Base-by-base conservation (phyloP, 2,888 invertebrate genomes). In the Chorisops tibialis region DNA sequence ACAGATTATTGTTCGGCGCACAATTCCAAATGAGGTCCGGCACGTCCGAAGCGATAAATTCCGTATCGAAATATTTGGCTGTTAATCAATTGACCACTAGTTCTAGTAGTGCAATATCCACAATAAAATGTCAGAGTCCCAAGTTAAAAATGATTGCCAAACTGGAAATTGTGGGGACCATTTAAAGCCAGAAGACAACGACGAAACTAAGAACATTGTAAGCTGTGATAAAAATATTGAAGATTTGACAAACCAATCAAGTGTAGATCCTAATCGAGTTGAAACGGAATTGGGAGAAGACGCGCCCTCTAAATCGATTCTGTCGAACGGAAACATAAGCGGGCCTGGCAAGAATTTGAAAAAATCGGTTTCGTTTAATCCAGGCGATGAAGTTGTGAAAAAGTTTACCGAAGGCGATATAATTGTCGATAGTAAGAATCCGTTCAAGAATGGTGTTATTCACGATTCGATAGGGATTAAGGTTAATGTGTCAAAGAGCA, bases 401-500 rank as follows among this genome's bases (percentile, higher is more conserved):
- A 79, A 79, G 60, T 79, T 79, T 62, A 75, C 72, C 16, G 70
- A 70, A 0, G 79, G 78, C 2, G 76, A 77, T 52, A 74, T 77
- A 3, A 79, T 79, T 39, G 71, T 77, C 9, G 78, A 79, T 66
- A 74, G 77, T 43, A 69, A 74, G 66, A 79, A 79, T 71, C 79
- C 78, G 1, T 79, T 79, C 51, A 76, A 74, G 62, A 68, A 67
- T 39, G 67, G 66, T 12, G 9, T 50, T 11, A 11, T 52, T 19
- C 66, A 21, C 68, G 68, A 30, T 30, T 39, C 11, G 2, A 3
- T 24, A 5, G 47, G 35, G 24, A 18, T 16, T 37, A 38, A 37
- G 47, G 47, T 43, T 11, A 22, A 59, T 30, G 35, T 51, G 16
- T 24, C 43, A 12, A 56, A 56, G 30, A 45, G 30, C 18, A 43